Base-by-base conservation (phyloP, 1,140 invertebrate species). In the Solen grandis region DNA sequence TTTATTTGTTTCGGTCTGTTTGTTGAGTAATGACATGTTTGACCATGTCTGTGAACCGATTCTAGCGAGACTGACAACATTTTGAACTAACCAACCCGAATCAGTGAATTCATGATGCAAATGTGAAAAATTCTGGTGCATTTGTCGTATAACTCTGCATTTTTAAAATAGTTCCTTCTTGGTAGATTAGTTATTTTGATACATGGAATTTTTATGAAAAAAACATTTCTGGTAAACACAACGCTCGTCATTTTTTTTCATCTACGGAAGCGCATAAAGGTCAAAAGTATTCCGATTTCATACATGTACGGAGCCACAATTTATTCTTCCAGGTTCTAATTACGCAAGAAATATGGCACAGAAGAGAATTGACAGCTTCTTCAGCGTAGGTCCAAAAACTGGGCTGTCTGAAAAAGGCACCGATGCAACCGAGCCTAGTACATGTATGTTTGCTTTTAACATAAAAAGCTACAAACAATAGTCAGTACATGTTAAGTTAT, bases 181-280 rank as follows among this genome's bases (percentile, higher is more conserved):
- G 27, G 33, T 63, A 63, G 25, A 19, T 59, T 31, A 29, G 33
- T 63, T 63, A 31, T 63, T n/a, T 63, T 35, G 33, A 35, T 63
- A 63, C 33, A 31, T 63, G 27, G 60, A 63, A 63, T 63, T 63
- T 31, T 63, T 63, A 31, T 63, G 60, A 31, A 66, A 66, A 66
- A 66, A 66, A 66, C 63, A 46, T 66, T n/a, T 66, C 35, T 41
- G 33, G 33, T 22, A 38, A 66, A 66, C 10, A 66, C n/a, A 22
- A 13, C 63, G 38, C 33, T 66, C 33, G n/a, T n/a, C 25, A 27
- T 14, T 41, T n/a, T n/a, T n/a, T 41, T n/a, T n/a, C 10, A 66
- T n/a, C 31, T 66, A 66, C 63, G 63, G 63, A 66, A 66, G 63
- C 63, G n/a, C 63, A 66, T 66, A 41, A 66, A n/a, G 36, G 38